Conservation (phyloP, 2,113 vertebrate genomes). For the Corvus moneduloides region DNA sequence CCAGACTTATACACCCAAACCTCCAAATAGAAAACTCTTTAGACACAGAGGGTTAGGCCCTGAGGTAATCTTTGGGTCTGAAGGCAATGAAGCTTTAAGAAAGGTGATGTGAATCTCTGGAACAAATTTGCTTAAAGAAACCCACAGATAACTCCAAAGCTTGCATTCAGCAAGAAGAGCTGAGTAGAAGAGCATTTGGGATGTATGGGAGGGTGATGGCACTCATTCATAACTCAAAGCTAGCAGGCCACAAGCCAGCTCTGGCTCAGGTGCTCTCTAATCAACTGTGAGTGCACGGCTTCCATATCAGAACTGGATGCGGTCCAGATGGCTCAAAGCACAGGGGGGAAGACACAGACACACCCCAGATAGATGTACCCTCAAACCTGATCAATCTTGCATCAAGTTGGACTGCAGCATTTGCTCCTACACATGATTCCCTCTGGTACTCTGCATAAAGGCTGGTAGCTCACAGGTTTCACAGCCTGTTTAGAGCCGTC, state of each 20-base stretch:
- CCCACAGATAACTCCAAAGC: not conserved
- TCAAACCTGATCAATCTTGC: not conserved
- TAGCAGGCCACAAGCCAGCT: not conserved
- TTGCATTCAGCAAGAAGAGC: not conserved
- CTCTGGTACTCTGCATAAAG: not conserved
- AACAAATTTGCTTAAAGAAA: not conserved
- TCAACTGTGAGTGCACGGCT: not conserved
- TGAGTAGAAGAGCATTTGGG: not conserved
- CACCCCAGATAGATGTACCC: not conserved
- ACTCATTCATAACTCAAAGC: not conserved
- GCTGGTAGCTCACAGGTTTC: not conserved
- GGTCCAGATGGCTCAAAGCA: not conserved
- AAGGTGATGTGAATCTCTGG: not conserved
- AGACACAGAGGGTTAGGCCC: not conserved
- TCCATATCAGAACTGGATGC: not conserved
- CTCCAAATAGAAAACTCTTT: not conserved
- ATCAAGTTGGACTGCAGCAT: not conserved
- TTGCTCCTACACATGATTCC: not conserved
- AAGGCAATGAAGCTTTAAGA: not conserved
- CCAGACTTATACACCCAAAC: not conserved
- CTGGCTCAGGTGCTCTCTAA: not conserved
- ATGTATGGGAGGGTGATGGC: not conserved
- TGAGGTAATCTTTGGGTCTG: not conserved
- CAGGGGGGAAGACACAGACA: not conserved
- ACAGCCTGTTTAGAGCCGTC: not conserved